A percentile compares a stretch with the other conserved stretches of the same genome.
Conservation (phyloP, 1,140 invertebrate genomes). For the Dufourea novaeangliae region DNA sequence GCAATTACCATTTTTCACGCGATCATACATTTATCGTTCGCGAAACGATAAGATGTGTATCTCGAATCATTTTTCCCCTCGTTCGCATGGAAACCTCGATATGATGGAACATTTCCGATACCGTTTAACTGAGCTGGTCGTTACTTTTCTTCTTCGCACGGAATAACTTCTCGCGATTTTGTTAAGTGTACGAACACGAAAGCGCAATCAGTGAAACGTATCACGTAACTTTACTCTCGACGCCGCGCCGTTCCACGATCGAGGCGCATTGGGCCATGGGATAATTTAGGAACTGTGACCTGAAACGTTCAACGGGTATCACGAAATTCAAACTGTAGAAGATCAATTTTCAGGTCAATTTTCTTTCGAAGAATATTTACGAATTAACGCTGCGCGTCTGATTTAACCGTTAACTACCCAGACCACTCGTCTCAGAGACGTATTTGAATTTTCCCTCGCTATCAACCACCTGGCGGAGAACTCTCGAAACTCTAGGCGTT, state of each 20-base stretch:
- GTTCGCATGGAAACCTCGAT: neutral
- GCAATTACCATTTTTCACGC: constrained; percentile 20
- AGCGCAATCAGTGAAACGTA: constrained; percentile 4
- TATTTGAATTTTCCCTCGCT: too few relatives aligned
- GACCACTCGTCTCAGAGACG: too few relatives aligned
- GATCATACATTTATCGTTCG: neutral
- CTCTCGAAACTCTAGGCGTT: too few relatives aligned
- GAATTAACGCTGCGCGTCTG: too few relatives aligned
- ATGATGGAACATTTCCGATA: constrained; percentile 9
- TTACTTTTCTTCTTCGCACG: neutral
- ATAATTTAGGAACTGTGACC: neutral
- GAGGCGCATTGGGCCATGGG: neutral
- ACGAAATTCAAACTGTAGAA: neutral
- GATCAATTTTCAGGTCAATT: neutral
- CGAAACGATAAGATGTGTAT: constrained; percentile 12
- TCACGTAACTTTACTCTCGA: constrained; percentile 1
- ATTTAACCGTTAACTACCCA: too few relatives aligned
- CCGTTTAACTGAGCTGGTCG: too few relatives aligned
- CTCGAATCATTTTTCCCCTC: neutral
- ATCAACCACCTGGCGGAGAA: too few relatives aligned
- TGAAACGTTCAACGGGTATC: neutral
- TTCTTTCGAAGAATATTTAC: too few relatives aligned
- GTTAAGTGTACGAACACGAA: constrained; percentile 16
- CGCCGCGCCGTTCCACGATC: neutral
- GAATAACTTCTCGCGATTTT: neutral